Evolutionary conservation across 2,113 vertebrate species (phyloP).

Genomic region (Apaloderma vittatum): DNA sequence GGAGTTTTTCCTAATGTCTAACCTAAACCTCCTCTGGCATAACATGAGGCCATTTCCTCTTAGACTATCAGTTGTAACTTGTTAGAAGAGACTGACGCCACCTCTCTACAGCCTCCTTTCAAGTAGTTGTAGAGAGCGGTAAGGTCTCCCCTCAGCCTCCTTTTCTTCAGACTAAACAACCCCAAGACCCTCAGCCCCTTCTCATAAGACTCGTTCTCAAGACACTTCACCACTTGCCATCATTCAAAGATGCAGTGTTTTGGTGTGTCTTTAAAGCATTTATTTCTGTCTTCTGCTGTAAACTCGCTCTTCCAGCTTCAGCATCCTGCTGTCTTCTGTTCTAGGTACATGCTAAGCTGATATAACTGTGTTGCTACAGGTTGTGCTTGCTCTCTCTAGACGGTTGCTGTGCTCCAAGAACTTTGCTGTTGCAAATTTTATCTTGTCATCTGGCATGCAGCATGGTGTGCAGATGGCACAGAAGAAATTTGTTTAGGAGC

Average conservation of each 20-base stretch:
- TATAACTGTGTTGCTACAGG: background rate
- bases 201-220: too few species aligned
- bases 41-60: too few species aligned
- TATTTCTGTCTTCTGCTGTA: background rate
- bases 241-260: background rate
- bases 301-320: background rate
- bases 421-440: constrained; percentile 36
- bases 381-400: background rate
- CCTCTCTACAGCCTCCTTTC: too few species aligned
- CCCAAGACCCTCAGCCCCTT: too few species aligned
- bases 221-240: background rate
- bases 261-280: background rate
- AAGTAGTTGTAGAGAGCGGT: too few species aligned
- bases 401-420: constrained; percentile 12
- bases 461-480: constrained; percentile 17
- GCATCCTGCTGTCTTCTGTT: background rate
- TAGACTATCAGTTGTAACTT: too few species aligned
- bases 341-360: constrained; percentile 21
- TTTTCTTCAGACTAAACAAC: too few species aligned
- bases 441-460: constrained; percentile 27
- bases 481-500: constrained; percentile 21
- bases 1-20: too few species aligned
- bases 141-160: too few species aligned
- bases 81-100: too few species aligned
- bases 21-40: too few species aligned